A percentile compares a stretch with the other conserved stretches of the same genome.
Evolutionary conservation across 2,113 vertebrate genomes (phyloP).

Genomic region (Muntiacus muntjak): DNA sequence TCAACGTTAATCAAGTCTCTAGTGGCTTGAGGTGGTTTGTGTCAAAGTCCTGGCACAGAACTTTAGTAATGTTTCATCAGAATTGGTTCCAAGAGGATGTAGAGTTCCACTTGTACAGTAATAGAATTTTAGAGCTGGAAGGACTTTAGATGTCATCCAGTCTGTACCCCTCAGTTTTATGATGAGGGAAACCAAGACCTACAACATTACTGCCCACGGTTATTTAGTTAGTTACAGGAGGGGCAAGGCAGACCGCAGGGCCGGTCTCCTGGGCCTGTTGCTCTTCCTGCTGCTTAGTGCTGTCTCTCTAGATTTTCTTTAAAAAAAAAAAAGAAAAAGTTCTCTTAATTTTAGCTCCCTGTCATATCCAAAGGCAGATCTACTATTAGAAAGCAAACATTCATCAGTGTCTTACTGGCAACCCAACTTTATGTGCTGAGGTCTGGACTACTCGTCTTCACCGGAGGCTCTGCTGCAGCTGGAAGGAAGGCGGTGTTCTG

Average conservation of each 20-base stretch:
- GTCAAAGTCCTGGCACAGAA: background rate
- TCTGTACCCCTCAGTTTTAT: background rate
- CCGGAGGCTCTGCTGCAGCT: background rate
- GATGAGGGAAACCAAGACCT: background rate
- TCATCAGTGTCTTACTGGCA: background rate
- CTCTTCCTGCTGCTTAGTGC: background rate
- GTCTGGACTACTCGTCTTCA: background rate
- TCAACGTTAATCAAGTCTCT: background rate
- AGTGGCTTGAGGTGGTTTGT: background rate
- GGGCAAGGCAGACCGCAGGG: background rate
- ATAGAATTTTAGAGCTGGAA: background rate
- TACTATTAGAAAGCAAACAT: background rate
- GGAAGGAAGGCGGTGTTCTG: background rate
- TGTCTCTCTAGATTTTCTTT: background rate
- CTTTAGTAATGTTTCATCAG: background rate
- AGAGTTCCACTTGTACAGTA: background rate
- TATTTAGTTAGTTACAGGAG: too few relatives aligned
- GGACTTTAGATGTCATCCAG: background rate
- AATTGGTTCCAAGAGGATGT: background rate
- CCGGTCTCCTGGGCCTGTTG: fast-evolving
- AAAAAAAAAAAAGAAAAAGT: background rate
- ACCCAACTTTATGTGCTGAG: fast-evolving
- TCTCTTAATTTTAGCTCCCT: background rate
- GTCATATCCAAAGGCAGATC: background rate
- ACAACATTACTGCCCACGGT: background rate